Evolutionary conservation across 2,113 vertebrate species (phyloP), one percentile per base, ranked within the genome.

Genomic region (Lates calcarifer): DNA sequence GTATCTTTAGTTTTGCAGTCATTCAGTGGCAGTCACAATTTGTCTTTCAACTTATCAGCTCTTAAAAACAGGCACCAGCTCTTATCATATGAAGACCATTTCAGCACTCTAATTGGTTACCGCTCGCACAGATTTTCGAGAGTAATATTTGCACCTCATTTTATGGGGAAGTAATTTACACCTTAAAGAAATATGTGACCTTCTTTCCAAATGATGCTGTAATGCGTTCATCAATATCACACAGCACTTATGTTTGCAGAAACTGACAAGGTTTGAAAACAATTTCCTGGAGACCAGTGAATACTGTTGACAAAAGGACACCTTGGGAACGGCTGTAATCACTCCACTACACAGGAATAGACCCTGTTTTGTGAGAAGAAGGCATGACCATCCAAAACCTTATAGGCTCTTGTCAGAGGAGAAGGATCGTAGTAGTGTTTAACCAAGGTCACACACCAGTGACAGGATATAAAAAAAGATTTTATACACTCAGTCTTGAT

Each of bases 181-280:
- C 61, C 66, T 73, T 83, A 61, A 71, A 79, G 56, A 82, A 86
- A 89, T 62, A 37, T 3, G 55, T 45, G 79, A 82, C 62, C 62
- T 61, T 88, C 31, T 51, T 75, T 84, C 28, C 13, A 67, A 81
- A 79, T 31, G 64, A 56, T n/a, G 12, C 5, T 53, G 11, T 66
- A 63, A 86, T 79, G 72, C 62, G 73, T 82, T 67, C 60, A 76
- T 82, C 82, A 70, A 66, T 84, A 89, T 82, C 71, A 49, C 39
- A 43, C 14, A 20, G 26, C 37, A 35, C 77, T 87, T 67, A 67
- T 79, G 49, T 84, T 64, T 74, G 24, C 49, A 66, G 73, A 69
- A 86, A 29, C 24, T 14, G 43, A 74, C 61, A 26, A 74, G 22
- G 17, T 26, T 58, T 47, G 22, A 74, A 86, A 83, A 62, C 64